Evolutionary conservation across 1,140 invertebrate genomes (phyloP).

Genomic region (Brachionus paranguensis): DNA sequence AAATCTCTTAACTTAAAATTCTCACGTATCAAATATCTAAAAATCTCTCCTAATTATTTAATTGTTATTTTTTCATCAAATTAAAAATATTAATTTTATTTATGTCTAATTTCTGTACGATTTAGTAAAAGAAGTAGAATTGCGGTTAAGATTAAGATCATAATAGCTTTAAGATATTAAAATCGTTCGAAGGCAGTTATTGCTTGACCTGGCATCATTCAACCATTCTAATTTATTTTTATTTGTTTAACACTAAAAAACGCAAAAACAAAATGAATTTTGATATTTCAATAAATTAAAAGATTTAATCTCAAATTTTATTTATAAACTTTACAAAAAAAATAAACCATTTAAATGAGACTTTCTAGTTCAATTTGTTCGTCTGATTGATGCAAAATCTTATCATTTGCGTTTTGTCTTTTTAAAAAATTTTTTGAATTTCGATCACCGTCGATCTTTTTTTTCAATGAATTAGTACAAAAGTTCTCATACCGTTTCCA

Average conservation of each 20-base stretch:
- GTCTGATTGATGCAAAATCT: not conserved
- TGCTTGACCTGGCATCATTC: not conserved
- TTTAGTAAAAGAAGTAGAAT: too few species aligned
- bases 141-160: too few species aligned
- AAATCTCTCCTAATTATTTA: too few species aligned
- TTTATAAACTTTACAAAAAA: not conserved
- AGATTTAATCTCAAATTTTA: not conserved
- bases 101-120: too few species aligned
- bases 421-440: not conserved
- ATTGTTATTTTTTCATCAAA: too few species aligned
- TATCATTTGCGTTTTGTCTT: conserved; percentile 1
- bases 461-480: not conserved
- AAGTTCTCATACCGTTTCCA: conserved; percentile 10
- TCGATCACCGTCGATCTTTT: not conserved
- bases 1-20: too few species aligned
- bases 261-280: not conserved
- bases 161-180: too few species aligned
- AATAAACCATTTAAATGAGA: not conserved
- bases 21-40: too few species aligned
- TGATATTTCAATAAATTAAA: not conserved
- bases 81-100: too few species aligned
- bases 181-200: too few species aligned
- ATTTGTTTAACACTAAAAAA: not conserved
- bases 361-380: conserved; percentile 15
- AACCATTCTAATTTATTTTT: not conserved